These are phyloP conservation scores for Falco concolor DNA, from an alignment of 2,797 vertebrate species.

Conservation along the genomic window DNA sequence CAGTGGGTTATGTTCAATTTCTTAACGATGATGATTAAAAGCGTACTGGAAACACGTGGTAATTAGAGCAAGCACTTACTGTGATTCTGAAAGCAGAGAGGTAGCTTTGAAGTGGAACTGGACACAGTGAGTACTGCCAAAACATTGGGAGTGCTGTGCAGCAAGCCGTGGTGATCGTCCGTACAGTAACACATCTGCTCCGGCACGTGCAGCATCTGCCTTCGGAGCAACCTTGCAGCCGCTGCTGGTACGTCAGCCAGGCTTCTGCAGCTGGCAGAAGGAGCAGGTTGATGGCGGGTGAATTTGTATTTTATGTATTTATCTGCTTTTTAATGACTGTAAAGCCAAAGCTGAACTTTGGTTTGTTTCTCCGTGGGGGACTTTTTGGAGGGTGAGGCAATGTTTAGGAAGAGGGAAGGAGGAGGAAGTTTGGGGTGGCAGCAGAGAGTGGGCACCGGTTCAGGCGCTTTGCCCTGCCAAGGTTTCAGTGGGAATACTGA, in stretches of 20 bases:
- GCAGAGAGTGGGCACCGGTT: neutral
- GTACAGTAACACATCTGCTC: neutral
- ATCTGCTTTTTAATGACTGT: neutral
- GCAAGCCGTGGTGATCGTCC: neutral
- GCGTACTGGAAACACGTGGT: neutral
- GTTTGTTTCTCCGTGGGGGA: neutral
- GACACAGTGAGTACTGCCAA: neutral
- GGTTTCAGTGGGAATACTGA: neutral
- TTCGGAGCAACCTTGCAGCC: neutral
- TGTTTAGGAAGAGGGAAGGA: neutral
- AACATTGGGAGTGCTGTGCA: neutral
- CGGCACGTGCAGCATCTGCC: neutral
- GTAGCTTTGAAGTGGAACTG: conserved; percentile 47
- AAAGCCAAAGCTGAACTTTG: neutral
- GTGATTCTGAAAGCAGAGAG: neutral
- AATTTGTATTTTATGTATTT: too few species aligned
- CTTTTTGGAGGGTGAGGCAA: neutral
- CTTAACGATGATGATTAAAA: conserved; percentile 53
- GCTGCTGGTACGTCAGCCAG: fast-evolving
- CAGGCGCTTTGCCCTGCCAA: neutral
- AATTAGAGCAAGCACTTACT: conserved; percentile 23
- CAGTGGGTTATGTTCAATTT: neutral
- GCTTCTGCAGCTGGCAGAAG: neutral
- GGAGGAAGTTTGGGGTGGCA: neutral
- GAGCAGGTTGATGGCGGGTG: neutral